Evolutionary conservation across 2,797 vertebrate species (phyloP).

Genomic region (Iguana delicatissima): DNA sequence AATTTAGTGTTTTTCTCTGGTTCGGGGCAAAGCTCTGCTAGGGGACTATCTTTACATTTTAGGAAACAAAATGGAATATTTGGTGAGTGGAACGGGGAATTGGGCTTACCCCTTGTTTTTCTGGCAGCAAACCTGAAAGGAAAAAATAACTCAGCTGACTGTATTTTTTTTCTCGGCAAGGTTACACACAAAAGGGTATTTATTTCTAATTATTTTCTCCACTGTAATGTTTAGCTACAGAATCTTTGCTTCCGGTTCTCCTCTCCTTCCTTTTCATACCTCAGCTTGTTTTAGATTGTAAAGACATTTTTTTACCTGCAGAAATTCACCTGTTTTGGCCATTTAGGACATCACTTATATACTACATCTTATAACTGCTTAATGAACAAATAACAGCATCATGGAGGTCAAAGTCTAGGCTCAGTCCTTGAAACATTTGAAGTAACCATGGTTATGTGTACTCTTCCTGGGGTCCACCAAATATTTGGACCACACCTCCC

Average conservation of each 20-base stretch:
- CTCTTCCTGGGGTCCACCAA: background rate
- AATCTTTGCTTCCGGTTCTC: background rate
- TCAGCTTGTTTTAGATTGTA: background rate
- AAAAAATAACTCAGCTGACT: background rate
- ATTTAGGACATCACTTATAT: background rate
- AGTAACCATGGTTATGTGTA: background rate
- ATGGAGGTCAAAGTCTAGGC: background rate
- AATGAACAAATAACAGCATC: background rate
- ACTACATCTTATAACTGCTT: background rate
- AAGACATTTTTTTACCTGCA: background rate
- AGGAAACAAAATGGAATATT: background rate
- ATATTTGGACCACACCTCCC: background rate
- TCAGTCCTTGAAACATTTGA: background rate
- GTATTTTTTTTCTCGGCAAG: no score
- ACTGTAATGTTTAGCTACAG: background rate
- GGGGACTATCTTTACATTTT: background rate
- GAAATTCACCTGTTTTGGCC: background rate
- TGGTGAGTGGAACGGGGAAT: background rate
- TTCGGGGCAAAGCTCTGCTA: background rate
- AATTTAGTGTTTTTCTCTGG: background rate
- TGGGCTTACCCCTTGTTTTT: background rate
- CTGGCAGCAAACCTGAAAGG: background rate
- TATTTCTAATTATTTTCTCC: background rate
- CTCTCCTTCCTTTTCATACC: background rate
- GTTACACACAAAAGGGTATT: background rate